A percentile compares a stretch with the other conserved stretches of the same genome.
phyloP scores from a whole-genome alignment of 1,140 invertebrate genomes.

The Subanguina moxae region DNA sequence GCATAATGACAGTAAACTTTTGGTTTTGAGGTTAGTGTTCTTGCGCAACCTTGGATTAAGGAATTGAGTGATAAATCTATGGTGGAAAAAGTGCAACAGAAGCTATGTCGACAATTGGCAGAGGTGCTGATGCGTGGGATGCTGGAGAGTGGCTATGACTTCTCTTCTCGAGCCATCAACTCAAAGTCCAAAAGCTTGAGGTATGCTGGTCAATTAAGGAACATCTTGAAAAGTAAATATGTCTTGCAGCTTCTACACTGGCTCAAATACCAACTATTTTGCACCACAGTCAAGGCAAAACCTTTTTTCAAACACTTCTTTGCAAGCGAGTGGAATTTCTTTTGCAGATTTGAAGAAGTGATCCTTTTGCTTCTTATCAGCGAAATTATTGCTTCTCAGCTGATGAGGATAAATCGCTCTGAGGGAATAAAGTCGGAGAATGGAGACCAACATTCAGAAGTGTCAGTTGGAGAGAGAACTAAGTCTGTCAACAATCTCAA shows the following conservation, averaged over 20 bases:
- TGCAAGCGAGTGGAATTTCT: too few species aligned
- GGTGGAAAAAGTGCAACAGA: slow-evolving; percentile 38
- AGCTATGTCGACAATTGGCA: slow-evolving; percentile 33
- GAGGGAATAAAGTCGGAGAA: slow-evolving; percentile 12
- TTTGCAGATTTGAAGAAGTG: slow-evolving; percentile 28
- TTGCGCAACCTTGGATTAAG: neutral
- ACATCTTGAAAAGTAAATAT: neutral
- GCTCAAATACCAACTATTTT: slow-evolving; percentile 42
- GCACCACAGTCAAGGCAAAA: slow-evolving; percentile 20
- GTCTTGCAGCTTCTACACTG: slow-evolving; percentile 39
- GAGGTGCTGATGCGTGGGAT: slow-evolving; percentile 34
- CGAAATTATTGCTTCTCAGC: slow-evolving; percentile 35
- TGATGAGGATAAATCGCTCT: neutral
- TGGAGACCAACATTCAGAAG: neutral
- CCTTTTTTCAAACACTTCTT: too few species aligned
- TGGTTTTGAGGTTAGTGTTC: neutral
- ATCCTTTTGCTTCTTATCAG: slow-evolving; percentile 39
- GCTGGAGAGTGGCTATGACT: slow-evolving; percentile 27
- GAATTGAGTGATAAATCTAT: slow-evolving; percentile 32
- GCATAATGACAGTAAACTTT: slow-evolving; percentile 23
- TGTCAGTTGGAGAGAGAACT: neutral
- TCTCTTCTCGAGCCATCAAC: slow-evolving; percentile 27
- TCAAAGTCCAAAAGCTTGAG: slow-evolving; percentile 25
- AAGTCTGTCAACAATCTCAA: slow-evolving; percentile 16
- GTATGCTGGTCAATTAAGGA: slow-evolving; percentile 2